Evolutionary conservation across 2,888 invertebrate genomes (phyloP).

Genomic region (Torymus auratus): DNA sequence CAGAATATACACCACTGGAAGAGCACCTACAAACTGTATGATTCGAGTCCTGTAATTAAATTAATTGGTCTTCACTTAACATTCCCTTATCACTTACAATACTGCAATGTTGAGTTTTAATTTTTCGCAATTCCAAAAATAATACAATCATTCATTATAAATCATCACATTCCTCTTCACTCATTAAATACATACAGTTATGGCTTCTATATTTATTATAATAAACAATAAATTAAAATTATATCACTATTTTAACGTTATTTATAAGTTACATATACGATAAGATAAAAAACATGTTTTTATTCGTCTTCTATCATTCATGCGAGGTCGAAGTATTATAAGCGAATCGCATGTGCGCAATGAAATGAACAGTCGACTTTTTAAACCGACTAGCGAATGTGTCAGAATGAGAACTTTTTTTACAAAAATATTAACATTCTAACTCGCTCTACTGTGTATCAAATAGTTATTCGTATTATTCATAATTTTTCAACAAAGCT

Average conservation of each 20-base stretch:
- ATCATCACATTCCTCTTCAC: conserved; percentile 1
- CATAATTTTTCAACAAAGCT: conserved; percentile 41
- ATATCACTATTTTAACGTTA: conserved; percentile 47
- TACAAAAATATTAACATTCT: conserved; percentile 55
- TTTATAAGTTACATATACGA: conserved; percentile 39
- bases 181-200: conserved; percentile 30
- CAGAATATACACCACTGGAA: conserved; percentile 17
- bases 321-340: conserved; percentile 34
- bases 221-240: conserved; percentile 43
- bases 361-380: conserved; percentile 17
- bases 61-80: conserved; percentile 10
- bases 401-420: conserved; percentile 37
- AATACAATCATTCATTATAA: conserved; percentile 9
- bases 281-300: conserved; percentile 27
- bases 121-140: conserved; percentile 10
- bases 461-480: conserved; percentile 29
- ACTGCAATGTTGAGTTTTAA: conserved; percentile 37
- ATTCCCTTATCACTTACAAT: conserved; percentile 40
- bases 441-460: conserved; percentile 31
- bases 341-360: conserved; percentile 9
- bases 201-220: conserved; percentile 28
- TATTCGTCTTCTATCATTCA: conserved; percentile 17
- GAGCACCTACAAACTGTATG: conserved; percentile 22
- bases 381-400: conserved; percentile 4
- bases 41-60: background rate